phyloP scores from a whole-genome alignment of 2,113 vertebrate species.

The Patagioenas fasciata region DNA sequence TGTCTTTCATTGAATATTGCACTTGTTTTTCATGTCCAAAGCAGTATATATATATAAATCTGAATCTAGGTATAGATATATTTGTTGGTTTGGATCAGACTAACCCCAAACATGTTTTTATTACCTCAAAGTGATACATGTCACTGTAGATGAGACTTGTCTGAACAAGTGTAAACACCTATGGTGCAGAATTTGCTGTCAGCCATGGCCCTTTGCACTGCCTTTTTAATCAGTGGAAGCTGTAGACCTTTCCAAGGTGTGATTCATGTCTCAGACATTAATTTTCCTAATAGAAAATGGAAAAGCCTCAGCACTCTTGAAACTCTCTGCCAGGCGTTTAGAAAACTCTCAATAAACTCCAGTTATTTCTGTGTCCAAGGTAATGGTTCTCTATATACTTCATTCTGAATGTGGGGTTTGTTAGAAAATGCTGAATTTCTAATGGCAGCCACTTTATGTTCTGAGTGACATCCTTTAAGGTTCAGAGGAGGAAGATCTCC shows the following conservation, averaged over 20 bases:
- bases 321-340: constrained; percentile 1
- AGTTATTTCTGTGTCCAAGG: not conserved
- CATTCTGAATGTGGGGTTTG: not conserved
- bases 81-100: not conserved
- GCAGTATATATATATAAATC: not conserved
- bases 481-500: not conserved
- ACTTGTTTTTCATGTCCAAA: not conserved
- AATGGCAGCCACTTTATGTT: not conserved
- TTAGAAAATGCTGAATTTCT: constrained; percentile 15
- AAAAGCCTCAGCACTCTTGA: not conserved
- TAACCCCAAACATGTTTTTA: not conserved
- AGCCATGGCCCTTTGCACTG: not conserved
- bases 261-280: constrained; percentile 15
- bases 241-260: not conserved
- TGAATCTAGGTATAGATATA: not conserved
- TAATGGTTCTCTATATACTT: not conserved
- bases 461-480: not conserved
- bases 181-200: not conserved
- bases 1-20: not conserved
- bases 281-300: constrained; percentile 20
- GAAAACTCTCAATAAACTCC: constrained; percentile 4
- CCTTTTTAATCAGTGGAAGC: constrained; percentile 16
- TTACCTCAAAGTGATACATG: not conserved
- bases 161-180: not conserved
- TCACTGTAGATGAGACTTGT: not conserved